Conservation (phyloP, 2,113 vertebrate species). For the Zootoca vivipara region DNA sequence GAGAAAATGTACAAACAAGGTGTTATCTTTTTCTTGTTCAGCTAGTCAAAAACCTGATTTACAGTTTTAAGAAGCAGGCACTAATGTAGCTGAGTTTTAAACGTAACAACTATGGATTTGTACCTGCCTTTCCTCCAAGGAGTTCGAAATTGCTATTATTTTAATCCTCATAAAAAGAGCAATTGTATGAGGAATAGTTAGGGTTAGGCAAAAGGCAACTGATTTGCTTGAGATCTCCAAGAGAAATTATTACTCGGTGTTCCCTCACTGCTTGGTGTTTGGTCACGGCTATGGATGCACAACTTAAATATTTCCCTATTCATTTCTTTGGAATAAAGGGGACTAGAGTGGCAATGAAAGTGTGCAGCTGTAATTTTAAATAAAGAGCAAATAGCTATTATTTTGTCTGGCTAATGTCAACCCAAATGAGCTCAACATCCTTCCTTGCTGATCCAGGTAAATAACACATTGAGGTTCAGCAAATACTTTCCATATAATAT, state of each 20-base stretch:
- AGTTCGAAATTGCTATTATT: background rate
- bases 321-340: background rate
- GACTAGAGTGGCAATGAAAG: slow-evolving; percentile 18
- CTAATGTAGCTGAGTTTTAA: background rate
- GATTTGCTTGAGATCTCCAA: background rate
- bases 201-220: background rate
- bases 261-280: too few relatives aligned
- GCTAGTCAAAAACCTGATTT: background rate
- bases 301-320: background rate
- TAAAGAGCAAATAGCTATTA: background rate
- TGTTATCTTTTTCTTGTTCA: background rate
- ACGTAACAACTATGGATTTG: background rate
- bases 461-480: slow-evolving; percentile 44
- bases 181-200: background rate
- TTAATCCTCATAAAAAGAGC: background rate
- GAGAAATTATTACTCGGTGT: background rate
- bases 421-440: slow-evolving; percentile 3
- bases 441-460: slow-evolving; percentile 31
- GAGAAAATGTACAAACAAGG: background rate
- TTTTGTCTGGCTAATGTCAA: slow-evolving; percentile 53
- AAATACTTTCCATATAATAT: background rate
- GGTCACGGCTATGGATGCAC: too few relatives aligned
- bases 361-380: background rate
- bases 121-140: background rate
- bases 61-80: background rate